Base-by-base conservation (phyloP, 2,797 vertebrate genomes). In the Periparus ater region DNA sequence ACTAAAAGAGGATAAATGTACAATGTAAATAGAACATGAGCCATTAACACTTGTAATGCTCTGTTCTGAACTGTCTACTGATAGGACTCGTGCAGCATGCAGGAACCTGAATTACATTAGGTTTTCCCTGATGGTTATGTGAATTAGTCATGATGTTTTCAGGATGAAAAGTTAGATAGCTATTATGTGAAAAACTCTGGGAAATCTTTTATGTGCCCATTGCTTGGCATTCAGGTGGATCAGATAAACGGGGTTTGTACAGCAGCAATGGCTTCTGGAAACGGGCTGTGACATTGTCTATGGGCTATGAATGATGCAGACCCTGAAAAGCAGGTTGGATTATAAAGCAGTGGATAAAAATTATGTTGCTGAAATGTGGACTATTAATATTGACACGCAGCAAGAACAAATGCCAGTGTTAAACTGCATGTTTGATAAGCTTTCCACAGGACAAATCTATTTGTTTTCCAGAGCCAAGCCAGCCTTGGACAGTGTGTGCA, bases 111-210 rank as follows among this genome's bases (percentile, higher is more conserved):
- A 53, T 97, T 97, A 61, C 40, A 40, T 58, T 55, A 86, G 89
- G 72, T 93, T 86, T 93, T 96, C 97, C 94, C 94, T 85, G 32
- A 48, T 87, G 85, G 86, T 92, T 97, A 47, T 67, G 82, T 82
- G 95, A 96, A 97, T 97, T 96, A 96, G 94, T 97, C 95, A 93
- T 81, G 57, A 53, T 93, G 72, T 88, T 97, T 96, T 92, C 80
- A 88, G 81, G 58, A 78, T 91, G 79, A 84, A 94, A 95, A 97
- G 74, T 74, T 83, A 88, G 89, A 47, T 91, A 84, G 75, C 61
- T 95, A 13, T 90, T 91, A 30, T 87, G 75, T 88, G 94, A 91
- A 96, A 96, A 87, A 88, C 62, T 72, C 82, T 95, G 85, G 50
- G 82, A 87, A 73, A 65, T 88, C 70, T 89, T 72, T 71, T 87